These are phyloP conservation scores for Albula glossodonta DNA, from an alignment of 2,113 vertebrate genomes.

Conservation along the genomic window DNA sequence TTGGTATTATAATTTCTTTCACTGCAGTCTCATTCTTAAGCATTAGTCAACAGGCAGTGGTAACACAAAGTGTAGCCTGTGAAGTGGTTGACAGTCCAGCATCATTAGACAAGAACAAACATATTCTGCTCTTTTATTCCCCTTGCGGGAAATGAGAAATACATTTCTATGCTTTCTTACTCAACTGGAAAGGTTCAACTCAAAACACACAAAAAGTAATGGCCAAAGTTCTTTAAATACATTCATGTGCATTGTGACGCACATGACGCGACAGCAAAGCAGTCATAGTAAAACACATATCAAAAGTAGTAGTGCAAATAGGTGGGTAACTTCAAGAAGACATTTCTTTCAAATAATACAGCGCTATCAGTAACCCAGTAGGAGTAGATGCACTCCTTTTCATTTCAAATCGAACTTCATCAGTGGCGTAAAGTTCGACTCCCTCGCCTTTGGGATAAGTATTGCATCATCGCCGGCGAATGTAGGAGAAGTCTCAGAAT, in stretches of 20 bases:
- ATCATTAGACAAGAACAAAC: not conserved
- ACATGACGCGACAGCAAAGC: not conserved
- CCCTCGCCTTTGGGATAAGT: not conserved
- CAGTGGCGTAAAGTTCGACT: conserved; percentile 3
- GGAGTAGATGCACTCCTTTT: not conserved
- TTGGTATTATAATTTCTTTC: not conserved
- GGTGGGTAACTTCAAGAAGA: conserved; percentile 1
- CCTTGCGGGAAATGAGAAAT: not conserved
- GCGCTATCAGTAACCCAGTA: not conserved
- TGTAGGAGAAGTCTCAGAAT: conserved; percentile 58
- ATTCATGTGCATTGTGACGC: not conserved
- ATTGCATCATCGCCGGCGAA: not conserved
- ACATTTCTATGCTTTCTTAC: not conserved
- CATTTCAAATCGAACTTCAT: conserved; percentile 4
- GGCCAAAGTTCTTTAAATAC: not conserved
- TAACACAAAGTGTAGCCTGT: not conserved
- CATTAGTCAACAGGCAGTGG: conserved; percentile 22
- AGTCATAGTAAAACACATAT: conserved; percentile 32
- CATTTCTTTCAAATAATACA: not conserved
- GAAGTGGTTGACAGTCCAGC: not conserved
- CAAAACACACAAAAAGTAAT: not conserved
- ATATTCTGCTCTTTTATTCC: not conserved
- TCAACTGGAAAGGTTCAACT: conserved; percentile 10
- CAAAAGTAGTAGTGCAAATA: conserved; percentile 11
- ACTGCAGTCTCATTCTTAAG: not conserved